These are phyloP conservation scores for Bolinopsis microptera DNA, from an alignment of 37 sponge, comb jelly and placozoan species.

Conservation along the genomic window DNA sequence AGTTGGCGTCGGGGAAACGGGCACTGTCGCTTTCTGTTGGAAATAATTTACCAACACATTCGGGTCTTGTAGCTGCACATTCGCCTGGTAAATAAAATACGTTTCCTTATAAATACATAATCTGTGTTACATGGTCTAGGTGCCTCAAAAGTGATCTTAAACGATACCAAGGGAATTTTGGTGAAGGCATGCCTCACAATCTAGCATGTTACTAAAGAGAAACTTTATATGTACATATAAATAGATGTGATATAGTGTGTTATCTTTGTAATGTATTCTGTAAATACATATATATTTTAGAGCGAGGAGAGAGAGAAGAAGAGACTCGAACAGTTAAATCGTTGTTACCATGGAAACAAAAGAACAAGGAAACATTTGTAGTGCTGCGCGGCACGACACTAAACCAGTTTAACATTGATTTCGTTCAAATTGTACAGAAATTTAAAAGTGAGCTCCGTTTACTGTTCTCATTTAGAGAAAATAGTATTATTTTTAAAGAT, in stretches of 20 bases:
- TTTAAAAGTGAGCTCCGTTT: constrained; percentile 58
- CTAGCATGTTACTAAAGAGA: no score
- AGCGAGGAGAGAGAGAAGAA: background rate
- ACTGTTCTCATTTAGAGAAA: no score
- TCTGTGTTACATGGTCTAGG: no score
- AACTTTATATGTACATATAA: no score
- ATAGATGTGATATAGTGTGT: no score
- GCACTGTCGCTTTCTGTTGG: constrained; percentile 47
- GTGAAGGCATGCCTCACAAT: no score
- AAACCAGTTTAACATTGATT: constrained; percentile 25
- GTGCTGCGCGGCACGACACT: constrained; percentile 57
- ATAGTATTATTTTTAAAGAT: no score
- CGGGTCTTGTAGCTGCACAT: background rate
- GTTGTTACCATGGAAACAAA: constrained; percentile 55
- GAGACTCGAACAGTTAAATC: background rate
- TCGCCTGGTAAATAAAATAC: constrained; percentile 23
- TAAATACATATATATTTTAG: no score
- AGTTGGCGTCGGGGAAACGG: constrained; percentile 19
- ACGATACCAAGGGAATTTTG: no score
- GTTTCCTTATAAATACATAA: no score
- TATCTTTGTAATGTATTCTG: no score
- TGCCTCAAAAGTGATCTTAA: no score
- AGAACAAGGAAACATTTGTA: constrained; percentile 27
- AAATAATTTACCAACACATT: constrained; percentile 12
- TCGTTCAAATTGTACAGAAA: background rate